A percentile compares a stretch with the other conserved stretches of the same genome.
These are phyloP conservation scores for Periplaneta americana DNA, from an alignment of 1,140 invertebrate genomes.

Conservation along the genomic window DNA sequence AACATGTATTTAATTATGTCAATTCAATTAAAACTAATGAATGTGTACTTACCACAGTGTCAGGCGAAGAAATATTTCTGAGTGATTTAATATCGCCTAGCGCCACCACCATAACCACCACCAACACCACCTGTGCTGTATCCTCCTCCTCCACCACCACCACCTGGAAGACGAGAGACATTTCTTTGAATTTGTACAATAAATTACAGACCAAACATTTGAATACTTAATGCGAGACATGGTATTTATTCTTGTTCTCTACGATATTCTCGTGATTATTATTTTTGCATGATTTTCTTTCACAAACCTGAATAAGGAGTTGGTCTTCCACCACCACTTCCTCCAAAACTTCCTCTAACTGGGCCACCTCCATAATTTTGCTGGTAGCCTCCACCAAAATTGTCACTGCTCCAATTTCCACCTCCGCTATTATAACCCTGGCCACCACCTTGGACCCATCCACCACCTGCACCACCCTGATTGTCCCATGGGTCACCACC, in stretches of 20 bases:
- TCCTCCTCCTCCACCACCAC: slow-evolving; percentile 13
- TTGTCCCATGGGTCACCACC: slow-evolving; percentile 21
- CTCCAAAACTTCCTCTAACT: slow-evolving; percentile 39
- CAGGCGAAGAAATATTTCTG: neutral
- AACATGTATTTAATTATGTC: neutral
- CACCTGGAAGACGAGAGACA: neutral
- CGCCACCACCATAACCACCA: slow-evolving; percentile 23
- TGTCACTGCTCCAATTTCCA: slow-evolving; percentile 52
- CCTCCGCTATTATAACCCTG: slow-evolving; percentile 36
- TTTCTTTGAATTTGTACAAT: neutral
- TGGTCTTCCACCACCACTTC: slow-evolving; percentile 17
- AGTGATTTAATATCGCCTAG: slow-evolving; percentile 10
- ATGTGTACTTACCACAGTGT: neutral
- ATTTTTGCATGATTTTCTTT: too few species aligned
- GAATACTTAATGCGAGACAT: too few species aligned
- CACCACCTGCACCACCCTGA: slow-evolving; percentile 28
- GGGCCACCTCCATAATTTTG: slow-evolving; percentile 67
- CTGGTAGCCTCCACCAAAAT: slow-evolving; percentile 68
- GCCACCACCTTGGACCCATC: slow-evolving; percentile 31
- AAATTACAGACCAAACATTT: too few species aligned
- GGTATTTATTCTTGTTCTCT: too few species aligned
- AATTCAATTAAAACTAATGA: neutral
- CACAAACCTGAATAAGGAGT: slow-evolving; percentile 12
- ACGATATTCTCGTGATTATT: too few species aligned
- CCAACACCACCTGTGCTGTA: slow-evolving; percentile 13